Conservation (phyloP, 2,797 vertebrate species). For the Chelon auratus region DNA sequence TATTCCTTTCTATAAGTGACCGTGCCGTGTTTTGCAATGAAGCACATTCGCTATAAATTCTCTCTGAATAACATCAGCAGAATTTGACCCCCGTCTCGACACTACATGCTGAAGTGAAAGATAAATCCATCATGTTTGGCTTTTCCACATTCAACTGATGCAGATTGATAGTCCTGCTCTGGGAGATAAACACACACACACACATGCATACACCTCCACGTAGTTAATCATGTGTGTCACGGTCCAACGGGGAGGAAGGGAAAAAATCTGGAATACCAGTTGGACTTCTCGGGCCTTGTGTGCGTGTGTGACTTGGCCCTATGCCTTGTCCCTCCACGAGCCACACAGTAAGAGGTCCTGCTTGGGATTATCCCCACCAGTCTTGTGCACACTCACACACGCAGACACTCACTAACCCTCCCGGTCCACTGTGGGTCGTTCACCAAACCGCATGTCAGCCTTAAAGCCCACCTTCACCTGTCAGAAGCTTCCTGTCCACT, state of each 20-base stretch:
- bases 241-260: slow-evolving; percentile 67
- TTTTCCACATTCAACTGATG: slow-evolving; percentile 70
- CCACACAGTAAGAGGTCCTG: slow-evolving; percentile 55
- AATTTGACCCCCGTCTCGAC: slow-evolving; percentile 45
- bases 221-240: slow-evolving; percentile 73
- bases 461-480: slow-evolving; percentile 64
- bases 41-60: slow-evolving; percentile 33
- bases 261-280: slow-evolving; percentile 75
- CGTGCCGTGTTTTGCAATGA: slow-evolving; percentile 44
- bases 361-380: slow-evolving; percentile 61
- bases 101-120: slow-evolving; percentile 37
- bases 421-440: slow-evolving; percentile 57
- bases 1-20: slow-evolving; percentile 20
- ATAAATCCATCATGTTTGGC: slow-evolving; percentile 65
- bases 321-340: slow-evolving; percentile 72
- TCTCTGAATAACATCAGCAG: slow-evolving; percentile 47
- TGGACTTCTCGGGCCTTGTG: slow-evolving; percentile 40
- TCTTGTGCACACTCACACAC: slow-evolving; percentile 25
- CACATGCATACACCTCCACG: slow-evolving; percentile 33
- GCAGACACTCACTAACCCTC: slow-evolving; percentile 23
- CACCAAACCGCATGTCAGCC: slow-evolving; percentile 47
- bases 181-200: slow-evolving; percentile 35
- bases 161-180: slow-evolving; percentile 66
- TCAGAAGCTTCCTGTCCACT: slow-evolving; percentile 76
- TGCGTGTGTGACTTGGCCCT: slow-evolving; percentile 62